These are phyloP conservation scores for Ceratothoa steindachneri DNA, from an alignment of 2,888 invertebrate genomes.

Conservation along the genomic window DNA sequence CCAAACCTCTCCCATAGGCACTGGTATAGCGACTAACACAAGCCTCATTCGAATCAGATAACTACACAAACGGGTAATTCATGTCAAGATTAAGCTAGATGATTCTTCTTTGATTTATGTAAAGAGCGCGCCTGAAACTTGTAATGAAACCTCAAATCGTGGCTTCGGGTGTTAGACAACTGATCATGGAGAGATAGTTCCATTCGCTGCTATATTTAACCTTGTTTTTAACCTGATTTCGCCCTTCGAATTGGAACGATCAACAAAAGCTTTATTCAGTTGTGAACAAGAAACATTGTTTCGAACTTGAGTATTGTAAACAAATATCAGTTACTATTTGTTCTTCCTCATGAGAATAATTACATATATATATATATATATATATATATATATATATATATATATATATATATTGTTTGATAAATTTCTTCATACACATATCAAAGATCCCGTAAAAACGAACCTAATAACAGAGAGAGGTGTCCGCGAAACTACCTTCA, in stretches of 20 bases:
- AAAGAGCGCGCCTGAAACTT: neutral
- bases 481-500: no score
- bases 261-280: neutral
- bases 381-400: no score
- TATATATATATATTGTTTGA: no score
- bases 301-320: neutral
- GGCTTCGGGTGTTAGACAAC: slow-evolving; percentile 1
- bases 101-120: slow-evolving; percentile 3
- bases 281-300: neutral
- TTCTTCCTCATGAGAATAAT: neutral
- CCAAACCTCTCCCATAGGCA: neutral
- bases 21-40: neutral
- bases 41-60: slow-evolving; percentile 2
- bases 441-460: no score
- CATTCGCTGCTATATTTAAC: neutral
- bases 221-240: neutral
- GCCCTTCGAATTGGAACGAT: neutral
- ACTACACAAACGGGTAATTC: slow-evolving; percentile 3
- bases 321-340: neutral
- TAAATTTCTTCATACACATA: no score
- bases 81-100: slow-evolving; percentile 3
- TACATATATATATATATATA: no score
- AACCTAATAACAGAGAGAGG: no score
- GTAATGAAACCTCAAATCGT: slow-evolving; percentile 10
- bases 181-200: neutral